Evolutionary conservation across 2,797 vertebrate genomes (phyloP), one percentile per base, ranked within the genome.

Genomic region (Anabas testudineus): DNA sequence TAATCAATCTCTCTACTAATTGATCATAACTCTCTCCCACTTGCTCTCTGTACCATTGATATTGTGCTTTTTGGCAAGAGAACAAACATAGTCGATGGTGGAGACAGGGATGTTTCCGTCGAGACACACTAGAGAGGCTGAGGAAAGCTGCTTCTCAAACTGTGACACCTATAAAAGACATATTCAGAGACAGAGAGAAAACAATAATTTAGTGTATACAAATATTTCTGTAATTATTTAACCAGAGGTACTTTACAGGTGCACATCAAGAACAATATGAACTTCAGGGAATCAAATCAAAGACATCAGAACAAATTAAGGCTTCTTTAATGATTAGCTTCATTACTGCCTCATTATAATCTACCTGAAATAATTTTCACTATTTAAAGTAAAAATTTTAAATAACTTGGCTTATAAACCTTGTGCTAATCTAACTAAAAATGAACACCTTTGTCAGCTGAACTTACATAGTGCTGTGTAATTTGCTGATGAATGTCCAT

Each of bases 401-500:
- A 32, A 32, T 32, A 32, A 28, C 28, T 28, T 28, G 5, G 26
- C 26, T 28, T 24, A 24, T 24, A 24, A 24, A 24, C 24, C 24
- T 2, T 55, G 12, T n/a, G 19, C 46, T 21, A 53, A 18, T 26
- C 14, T 8, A 21, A 87, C 95, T 79, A n/a, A n/a, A n/a, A n/a
- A n/a, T n/a, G n/a, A n/a, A n/a, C n/a, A n/a, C n/a, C 2, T 55
- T 12, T n/a, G 19, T 46, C 21, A 53, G 18, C 26, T 14, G 8
- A 21, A 87, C 95, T 79, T 90, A 97, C 96, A 16, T 96, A 94
- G 79, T 91, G 88, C 82, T 94, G 83, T 56, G 95, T 96, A 81
- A 98, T 96, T 84, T 94, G 93, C 14, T 94, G 91, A 73, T 98
- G 97, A 81, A 97, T 92, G 64, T 96, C 96, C 96, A 98, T 97